Conservation (phyloP, 2,113 vertebrate species). For the human region GRCh38 chrX:51881501-51882000, state of each 20-base stretch:
- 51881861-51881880: not conserved
- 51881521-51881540: too few relatives aligned
- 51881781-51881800: slow-evolving; percentile 12
- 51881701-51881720: not conserved
- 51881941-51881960: not conserved
- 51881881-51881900: not conserved
- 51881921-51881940: not conserved
- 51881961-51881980: not conserved
- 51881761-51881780: not conserved
- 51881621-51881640: too few relatives aligned
- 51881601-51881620: too few relatives aligned
- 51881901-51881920: not conserved
- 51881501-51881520: too few relatives aligned
- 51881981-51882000: not conserved
- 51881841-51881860: not conserved
- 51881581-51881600: too few relatives aligned
- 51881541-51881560: too few relatives aligned
- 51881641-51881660: too few relatives aligned
- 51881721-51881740: not conserved
- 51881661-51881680: too few relatives aligned
- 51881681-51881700: too few relatives aligned
- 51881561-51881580: too few relatives aligned
- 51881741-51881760: not conserved
- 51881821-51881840: not conserved
- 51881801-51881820: not conserved